phyloP scores from a whole-genome alignment of 2,113 vertebrate species.

The Pituophis catenifer region DNA sequence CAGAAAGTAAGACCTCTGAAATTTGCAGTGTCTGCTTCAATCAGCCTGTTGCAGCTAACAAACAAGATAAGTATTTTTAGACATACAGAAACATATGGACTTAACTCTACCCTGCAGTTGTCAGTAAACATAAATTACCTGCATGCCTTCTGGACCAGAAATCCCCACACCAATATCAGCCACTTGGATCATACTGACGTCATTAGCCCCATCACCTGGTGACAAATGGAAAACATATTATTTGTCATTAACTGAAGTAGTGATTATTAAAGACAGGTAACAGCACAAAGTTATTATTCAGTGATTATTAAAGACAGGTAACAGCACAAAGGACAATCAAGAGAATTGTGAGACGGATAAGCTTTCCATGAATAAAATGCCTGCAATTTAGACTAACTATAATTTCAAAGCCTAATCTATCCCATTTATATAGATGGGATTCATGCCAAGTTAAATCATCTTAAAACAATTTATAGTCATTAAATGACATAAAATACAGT shows the following conservation, averaged over 20 bases:
- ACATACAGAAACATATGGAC: background rate
- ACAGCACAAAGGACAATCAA: constrained; percentile 24
- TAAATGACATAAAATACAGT: constrained; percentile 20
- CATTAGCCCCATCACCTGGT: constrained; percentile 95
- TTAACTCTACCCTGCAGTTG: background rate
- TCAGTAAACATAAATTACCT: constrained; percentile 72
- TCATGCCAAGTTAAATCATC: background rate
- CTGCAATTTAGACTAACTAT: background rate
- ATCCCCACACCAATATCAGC: constrained; percentile 97
- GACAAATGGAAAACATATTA: constrained; percentile 42
- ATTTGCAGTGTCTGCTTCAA: constrained; percentile 3
- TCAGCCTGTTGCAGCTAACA: background rate
- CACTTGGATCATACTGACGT: constrained; percentile 99
- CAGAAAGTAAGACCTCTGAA: constrained; percentile 4
- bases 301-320: background rate
- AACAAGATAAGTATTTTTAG: constrained; percentile 7
- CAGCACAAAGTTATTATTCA: constrained; percentile 6
- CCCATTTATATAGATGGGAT: background rate
- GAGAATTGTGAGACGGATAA: background rate
- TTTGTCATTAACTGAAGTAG: constrained; percentile 15
- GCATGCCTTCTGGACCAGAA: constrained; percentile 97
- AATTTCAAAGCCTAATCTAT: background rate
- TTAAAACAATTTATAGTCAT: background rate
- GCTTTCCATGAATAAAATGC: constrained; percentile 7
- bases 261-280: constrained; percentile 7